Conservation (phyloP, 1,140 invertebrate genomes). For the Homarus americanus region DNA sequence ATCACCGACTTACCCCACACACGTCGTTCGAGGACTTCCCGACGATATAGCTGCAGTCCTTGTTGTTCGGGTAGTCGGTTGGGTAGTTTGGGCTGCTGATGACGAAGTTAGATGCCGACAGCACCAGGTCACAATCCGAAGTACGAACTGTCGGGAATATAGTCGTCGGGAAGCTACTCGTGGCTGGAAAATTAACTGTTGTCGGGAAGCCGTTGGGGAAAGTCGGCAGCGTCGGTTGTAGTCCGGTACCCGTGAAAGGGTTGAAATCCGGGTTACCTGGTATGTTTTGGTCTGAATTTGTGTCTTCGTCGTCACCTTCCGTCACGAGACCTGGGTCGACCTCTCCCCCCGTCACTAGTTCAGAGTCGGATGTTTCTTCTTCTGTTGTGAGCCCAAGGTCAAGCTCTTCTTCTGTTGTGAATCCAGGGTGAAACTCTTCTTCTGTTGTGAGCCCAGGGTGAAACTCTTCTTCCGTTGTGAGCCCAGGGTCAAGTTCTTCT, state of each 20-base stretch:
- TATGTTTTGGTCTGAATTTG: conserved; percentile 41
- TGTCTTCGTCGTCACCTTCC: not conserved
- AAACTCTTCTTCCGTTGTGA: conserved; percentile 2
- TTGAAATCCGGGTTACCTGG: conserved; percentile 56
- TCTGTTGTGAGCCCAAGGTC: conserved; percentile 1
- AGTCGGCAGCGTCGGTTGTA: conserved; percentile 40
- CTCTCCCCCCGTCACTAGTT: too few relatives aligned
- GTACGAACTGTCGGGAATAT: not conserved
- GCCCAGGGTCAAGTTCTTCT: conserved; percentile 15
- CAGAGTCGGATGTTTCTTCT: too few relatives aligned
- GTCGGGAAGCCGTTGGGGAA: conserved; percentile 20
- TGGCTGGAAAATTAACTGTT: conserved; percentile 12
- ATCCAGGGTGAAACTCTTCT: conserved; percentile 13
- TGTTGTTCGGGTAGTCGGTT: not conserved
- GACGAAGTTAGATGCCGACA: not conserved
- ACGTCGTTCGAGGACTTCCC: not conserved
- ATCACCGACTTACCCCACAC: conserved; percentile 20
- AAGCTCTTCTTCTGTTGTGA: conserved; percentile 2
- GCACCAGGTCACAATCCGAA: conserved; percentile 9
- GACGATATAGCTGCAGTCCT: conserved; percentile 37
- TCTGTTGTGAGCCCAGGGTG: conserved; percentile 2
- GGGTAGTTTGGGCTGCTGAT: conserved; percentile 52
- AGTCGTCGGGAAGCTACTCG: conserved; percentile 17
- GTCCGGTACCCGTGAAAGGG: conserved; percentile 41
- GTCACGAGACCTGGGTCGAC: conserved; percentile 9